These are phyloP conservation scores for Dryadula phaetusa DNA, from an alignment of 2,888 invertebrate genomes.

Conservation along the genomic window DNA sequence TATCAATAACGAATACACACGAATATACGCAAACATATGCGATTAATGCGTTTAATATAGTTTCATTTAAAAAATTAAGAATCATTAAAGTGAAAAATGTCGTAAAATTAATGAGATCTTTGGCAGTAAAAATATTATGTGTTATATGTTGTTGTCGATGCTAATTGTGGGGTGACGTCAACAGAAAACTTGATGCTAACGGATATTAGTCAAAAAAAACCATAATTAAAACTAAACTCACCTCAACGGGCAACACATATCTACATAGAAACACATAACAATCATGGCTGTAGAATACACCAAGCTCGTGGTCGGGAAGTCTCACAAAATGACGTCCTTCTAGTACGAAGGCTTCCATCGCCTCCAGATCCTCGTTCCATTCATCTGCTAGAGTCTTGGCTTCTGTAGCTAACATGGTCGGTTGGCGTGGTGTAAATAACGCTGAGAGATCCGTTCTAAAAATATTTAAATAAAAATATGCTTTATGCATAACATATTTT, in stretches of 20 bases:
- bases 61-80: no score
- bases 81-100: no score
- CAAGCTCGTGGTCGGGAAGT: constrained; percentile 96
- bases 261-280: constrained; percentile 99
- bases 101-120: no score
- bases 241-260: constrained; percentile 93
- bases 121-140: no score
- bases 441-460: constrained; percentile 95
- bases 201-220: no score
- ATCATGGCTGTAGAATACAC: constrained; percentile 95
- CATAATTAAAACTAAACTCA: constrained; percentile 50
- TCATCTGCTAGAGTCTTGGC: constrained; percentile 95
- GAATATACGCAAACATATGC: no score
- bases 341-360: constrained; percentile 98
- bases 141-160: no score
- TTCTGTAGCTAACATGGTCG: constrained; percentile 92
- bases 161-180: no score
- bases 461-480: not conserved
- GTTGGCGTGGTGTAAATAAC: constrained; percentile 97
- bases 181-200: no score
- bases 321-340: constrained; percentile 99
- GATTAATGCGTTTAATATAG: no score
- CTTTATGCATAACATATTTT: no score
- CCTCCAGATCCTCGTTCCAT: constrained; percentile 99
- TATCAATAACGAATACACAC: no score